A percentile compares a stretch with the other conserved stretches of the same genome.
Conservation (phyloP, 2,797 vertebrate species). For the Eulemur coronatus region DNA sequence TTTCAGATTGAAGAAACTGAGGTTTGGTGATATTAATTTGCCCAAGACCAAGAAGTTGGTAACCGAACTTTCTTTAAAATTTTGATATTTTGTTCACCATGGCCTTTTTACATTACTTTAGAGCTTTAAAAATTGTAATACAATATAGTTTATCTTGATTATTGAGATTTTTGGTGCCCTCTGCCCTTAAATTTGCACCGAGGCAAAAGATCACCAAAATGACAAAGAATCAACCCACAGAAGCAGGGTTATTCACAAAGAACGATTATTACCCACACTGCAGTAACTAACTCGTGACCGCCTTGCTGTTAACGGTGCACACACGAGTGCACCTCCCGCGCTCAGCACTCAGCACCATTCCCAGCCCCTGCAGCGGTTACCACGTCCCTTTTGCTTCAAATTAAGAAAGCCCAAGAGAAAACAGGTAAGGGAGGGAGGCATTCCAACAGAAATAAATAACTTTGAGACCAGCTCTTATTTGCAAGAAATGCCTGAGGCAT, state of each 20-base stretch:
- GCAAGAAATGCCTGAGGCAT: background rate
- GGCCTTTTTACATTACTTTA: background rate
- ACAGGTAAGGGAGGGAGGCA: background rate
- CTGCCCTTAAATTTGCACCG: background rate
- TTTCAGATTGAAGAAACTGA: constrained; percentile 19
- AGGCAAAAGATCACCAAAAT: background rate
- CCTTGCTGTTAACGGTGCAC: too few relatives aligned
- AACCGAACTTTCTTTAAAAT: background rate
- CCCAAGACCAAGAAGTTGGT: background rate
- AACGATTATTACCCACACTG: background rate
- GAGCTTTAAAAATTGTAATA: background rate
- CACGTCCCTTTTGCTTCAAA: background rate
- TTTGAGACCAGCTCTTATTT: background rate
- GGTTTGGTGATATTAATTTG: background rate
- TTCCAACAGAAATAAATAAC: background rate
- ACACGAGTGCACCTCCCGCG: background rate
- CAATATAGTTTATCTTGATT: background rate
- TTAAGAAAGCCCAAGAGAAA: background rate
- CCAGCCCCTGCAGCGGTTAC: background rate
- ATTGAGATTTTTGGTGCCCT: background rate
- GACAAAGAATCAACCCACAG: background rate
- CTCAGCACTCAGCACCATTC: too few relatives aligned
- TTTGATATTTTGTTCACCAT: background rate
- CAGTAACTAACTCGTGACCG: background rate
- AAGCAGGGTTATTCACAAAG: background rate